These are phyloP conservation scores for Apeira syringaria DNA, from an alignment of 2,888 invertebrate species.

Conservation along the genomic window DNA sequence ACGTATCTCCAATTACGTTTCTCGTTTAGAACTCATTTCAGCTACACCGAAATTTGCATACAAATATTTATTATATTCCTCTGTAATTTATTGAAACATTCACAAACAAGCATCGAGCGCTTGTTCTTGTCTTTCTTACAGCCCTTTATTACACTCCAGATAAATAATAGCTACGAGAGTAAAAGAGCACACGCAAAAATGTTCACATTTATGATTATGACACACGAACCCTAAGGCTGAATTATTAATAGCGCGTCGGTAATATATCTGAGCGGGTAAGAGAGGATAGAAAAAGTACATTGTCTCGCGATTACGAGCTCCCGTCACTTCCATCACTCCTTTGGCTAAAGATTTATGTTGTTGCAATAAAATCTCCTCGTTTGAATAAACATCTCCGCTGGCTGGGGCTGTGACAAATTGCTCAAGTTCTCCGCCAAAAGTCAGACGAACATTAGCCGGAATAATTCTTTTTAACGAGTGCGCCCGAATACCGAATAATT, in stretches of 20 bases:
- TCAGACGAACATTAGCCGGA: conserved; percentile 68
- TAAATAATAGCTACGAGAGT: conserved; percentile 31
- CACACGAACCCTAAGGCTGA: conserved; percentile 33
- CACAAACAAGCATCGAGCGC: conserved; percentile 25
- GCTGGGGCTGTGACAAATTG: conserved; percentile 73
- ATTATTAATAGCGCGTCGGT: conserved; percentile 41
- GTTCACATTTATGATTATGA: conserved; percentile 39
- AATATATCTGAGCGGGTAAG: conserved; percentile 30
- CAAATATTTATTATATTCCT: conserved; percentile 20
- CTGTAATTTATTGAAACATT: conserved; percentile 19
- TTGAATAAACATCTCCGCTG: conserved; percentile 77
- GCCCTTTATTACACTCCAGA: conserved; percentile 29
- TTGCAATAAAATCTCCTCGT: conserved; percentile 79
- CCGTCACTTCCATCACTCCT: conserved; percentile 68
- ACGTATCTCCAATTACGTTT: conserved; percentile 43
- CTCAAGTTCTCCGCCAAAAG: conserved; percentile 65
- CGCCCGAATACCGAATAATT: conserved; percentile 58
- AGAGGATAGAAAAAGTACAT: conserved; percentile 38
- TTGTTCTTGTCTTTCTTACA: conserved; percentile 28
- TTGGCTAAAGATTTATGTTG: conserved; percentile 70
- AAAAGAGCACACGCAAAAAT: conserved; percentile 29
- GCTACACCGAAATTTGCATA: conserved; percentile 23
- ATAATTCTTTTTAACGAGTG: conserved; percentile 74
- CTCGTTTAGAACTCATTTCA: conserved; percentile 35
- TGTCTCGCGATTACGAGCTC: conserved; percentile 62